Conservation (phyloP, 1,140 invertebrate species). For the Hirudo medicinalis region DNA sequence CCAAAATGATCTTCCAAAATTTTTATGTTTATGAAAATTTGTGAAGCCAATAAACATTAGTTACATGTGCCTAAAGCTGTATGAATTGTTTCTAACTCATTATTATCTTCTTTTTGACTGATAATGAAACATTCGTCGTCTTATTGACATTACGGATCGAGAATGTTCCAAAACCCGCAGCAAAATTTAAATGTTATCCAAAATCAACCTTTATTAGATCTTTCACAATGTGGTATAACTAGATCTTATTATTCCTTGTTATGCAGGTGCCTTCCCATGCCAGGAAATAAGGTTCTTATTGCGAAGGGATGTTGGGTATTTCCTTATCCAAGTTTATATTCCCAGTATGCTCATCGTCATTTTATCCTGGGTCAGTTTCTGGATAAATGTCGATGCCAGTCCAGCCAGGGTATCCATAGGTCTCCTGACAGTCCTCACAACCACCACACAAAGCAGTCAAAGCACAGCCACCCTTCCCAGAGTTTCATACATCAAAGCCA, state of each 20-base stretch:
- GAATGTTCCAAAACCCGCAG: too few species aligned
- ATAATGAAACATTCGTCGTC: too few species aligned
- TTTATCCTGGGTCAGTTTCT: conserved; percentile 21
- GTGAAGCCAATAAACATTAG: too few species aligned
- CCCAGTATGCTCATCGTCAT: conserved; percentile 65
- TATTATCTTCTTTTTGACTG: too few species aligned
- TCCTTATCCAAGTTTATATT: conserved; percentile 73
- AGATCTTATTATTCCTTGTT: conserved; percentile 47
- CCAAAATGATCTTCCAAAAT: too few species aligned
- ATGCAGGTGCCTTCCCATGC: conserved; percentile 20
- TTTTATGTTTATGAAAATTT: too few species aligned
- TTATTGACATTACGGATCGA: too few species aligned
- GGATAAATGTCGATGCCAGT: conserved; percentile 19
- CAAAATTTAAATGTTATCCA: too few species aligned
- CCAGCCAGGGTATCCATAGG: conserved; percentile 21
- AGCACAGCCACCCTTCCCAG: conserved; percentile 25
- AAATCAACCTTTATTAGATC: too few species aligned
- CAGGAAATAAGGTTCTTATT: conserved; percentile 68
- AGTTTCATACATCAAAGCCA: conserved; percentile 51
- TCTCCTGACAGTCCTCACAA: conserved; percentile 44
- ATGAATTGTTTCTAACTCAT: too few species aligned
- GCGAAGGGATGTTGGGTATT: conserved; percentile 57
- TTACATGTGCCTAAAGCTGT: too few species aligned
- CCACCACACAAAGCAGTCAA: conserved; percentile 16
- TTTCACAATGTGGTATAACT: too few species aligned